Evolutionary conservation across 2,888 invertebrate genomes (phyloP).

Genomic region (Diarsia rubi): DNA sequence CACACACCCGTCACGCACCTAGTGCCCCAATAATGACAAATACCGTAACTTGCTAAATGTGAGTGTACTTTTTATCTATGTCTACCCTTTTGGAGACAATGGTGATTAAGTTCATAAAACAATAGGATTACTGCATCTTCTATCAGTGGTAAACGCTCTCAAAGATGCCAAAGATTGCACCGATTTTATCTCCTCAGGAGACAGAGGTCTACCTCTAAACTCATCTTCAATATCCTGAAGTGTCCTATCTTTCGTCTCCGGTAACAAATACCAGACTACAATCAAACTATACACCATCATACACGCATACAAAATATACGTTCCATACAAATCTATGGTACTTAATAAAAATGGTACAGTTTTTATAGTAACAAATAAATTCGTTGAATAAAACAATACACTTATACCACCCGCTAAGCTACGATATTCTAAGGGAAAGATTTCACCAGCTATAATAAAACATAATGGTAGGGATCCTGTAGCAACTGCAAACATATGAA

Average conservation of each 20-base stretch:
- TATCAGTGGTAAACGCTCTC: constrained; percentile 51
- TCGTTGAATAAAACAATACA: constrained; percentile 77
- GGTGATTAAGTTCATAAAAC: constrained; percentile 34
- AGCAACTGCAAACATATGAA: constrained; percentile 89
- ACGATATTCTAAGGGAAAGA: constrained; percentile 91
- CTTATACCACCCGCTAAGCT: constrained; percentile 89
- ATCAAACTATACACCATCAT: constrained; percentile 77
- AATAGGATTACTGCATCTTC: constrained; percentile 62
- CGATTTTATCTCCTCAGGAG: constrained; percentile 64
- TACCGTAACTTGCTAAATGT: background rate
- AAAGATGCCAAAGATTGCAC: constrained; percentile 65
- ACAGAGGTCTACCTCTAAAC: constrained; percentile 77
- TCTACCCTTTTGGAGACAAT: background rate
- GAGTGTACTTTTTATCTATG: background rate
- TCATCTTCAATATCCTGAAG: constrained; percentile 85
- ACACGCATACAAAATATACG: constrained; percentile 75
- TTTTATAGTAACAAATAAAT: constrained; percentile 81
- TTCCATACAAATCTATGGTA: constrained; percentile 76
- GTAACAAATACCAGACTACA: constrained; percentile 77
- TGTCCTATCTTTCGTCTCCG: constrained; percentile 85
- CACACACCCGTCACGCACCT: no score
- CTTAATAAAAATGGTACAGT: constrained; percentile 77
- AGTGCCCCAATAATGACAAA: background rate
- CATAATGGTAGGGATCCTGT: constrained; percentile 92
- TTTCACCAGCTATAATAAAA: constrained; percentile 93